Conservation (phyloP, 1,140 invertebrate genomes). For the Diploscapter pachys region DNA sequence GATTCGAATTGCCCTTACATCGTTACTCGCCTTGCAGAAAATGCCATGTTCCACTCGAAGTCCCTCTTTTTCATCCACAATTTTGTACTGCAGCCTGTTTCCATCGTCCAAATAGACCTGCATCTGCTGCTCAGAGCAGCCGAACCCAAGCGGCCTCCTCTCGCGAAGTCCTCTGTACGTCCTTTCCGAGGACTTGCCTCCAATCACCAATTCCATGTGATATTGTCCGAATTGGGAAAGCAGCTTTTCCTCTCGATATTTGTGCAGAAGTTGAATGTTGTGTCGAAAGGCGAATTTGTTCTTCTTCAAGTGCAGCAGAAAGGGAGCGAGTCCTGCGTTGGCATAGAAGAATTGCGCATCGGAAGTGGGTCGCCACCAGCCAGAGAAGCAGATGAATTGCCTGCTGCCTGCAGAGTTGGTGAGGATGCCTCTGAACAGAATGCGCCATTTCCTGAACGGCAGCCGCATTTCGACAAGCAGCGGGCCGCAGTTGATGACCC, state of each 20-base stretch:
- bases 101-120: too few species aligned
- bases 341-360: conserved; percentile 25
- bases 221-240: conserved; percentile 22
- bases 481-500: conserved; percentile 23
- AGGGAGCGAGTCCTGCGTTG: neutral
- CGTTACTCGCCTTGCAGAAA: too few species aligned
- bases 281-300: neutral
- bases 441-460: conserved; percentile 30
- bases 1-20: too few species aligned
- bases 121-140: too few species aligned
- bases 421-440: conserved; percentile 16
- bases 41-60: too few species aligned
- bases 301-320: neutral
- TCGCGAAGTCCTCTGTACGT: neutral
- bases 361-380: conserved; percentile 26
- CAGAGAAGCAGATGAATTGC: conserved; percentile 13
- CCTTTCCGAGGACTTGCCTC: neutral
- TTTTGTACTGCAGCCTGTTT: too few species aligned
- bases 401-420: neutral
- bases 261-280: neutral
- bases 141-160: too few species aligned
- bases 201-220: conserved; percentile 21
- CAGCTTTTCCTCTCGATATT: conserved; percentile 11
- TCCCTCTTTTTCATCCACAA: too few species aligned
- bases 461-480: conserved; percentile 20